Conservation (phyloP, 2,113 vertebrate genomes). For the Nibea coibor region DNA sequence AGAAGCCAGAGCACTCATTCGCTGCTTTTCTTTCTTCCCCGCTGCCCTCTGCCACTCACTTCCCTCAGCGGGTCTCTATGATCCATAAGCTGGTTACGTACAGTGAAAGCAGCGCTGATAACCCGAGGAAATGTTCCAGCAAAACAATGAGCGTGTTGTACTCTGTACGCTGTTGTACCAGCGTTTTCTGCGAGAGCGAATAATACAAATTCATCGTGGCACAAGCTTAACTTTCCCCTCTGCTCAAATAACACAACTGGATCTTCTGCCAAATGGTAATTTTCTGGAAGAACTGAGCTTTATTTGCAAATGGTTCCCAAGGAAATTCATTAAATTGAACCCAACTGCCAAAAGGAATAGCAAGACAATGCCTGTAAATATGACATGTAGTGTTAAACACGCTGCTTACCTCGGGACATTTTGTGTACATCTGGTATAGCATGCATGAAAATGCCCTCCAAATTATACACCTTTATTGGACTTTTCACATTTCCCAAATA, state of each 20-base stretch:
- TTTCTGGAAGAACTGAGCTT: slow-evolving; percentile 35
- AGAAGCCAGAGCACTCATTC: slow-evolving; percentile 76
- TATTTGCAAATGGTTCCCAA: slow-evolving; percentile 39
- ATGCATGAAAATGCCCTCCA: slow-evolving; percentile 65
- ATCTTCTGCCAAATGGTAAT: slow-evolving; percentile 37
- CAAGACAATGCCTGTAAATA: slow-evolving; percentile 54
- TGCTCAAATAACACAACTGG: slow-evolving; percentile 26
- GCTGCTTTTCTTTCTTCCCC: slow-evolving; percentile 50
- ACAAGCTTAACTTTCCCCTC: slow-evolving; percentile 26
- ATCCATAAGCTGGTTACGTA: slow-evolving; percentile 52
- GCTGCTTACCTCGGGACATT: slow-evolving; percentile 56
- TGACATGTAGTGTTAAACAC: slow-evolving; percentile 33
- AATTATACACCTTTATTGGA: slow-evolving; percentile 77
- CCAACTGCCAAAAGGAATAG: slow-evolving; percentile 33
- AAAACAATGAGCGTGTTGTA: slow-evolving; percentile 25
- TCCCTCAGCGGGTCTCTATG: slow-evolving; percentile 41
- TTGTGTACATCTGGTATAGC: slow-evolving; percentile 67
- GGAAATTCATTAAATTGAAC: slow-evolving; percentile 41
- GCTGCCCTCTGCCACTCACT: slow-evolving; percentile 71
- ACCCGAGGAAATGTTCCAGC: slow-evolving; percentile 17
- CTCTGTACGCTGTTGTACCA: too few relatives aligned
- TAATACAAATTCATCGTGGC: slow-evolving; percentile 15
- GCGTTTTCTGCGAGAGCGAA: slow-evolving; percentile 4
- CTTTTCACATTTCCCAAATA: slow-evolving; percentile 71
- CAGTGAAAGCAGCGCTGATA: slow-evolving; percentile 40